Conservation (phyloP, 2,888 invertebrate species). For the Acronicta psi region DNA sequence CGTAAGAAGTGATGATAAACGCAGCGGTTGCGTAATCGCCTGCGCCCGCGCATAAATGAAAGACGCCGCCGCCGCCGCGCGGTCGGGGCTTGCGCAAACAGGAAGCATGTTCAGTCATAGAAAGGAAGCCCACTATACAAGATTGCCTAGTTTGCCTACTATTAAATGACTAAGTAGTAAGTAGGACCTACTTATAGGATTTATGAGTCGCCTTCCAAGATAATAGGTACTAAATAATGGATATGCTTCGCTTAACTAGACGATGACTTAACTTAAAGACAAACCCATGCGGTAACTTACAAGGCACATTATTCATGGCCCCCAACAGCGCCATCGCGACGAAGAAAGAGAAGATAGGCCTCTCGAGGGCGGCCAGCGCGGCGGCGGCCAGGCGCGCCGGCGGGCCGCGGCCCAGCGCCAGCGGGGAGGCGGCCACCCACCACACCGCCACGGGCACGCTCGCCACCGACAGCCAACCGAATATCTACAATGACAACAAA, state of each 20-base stretch:
- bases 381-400: constrained; percentile 69
- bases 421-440: constrained; percentile 75
- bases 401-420: constrained; percentile 64
- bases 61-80: constrained; percentile 6
- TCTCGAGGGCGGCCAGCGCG: constrained; percentile 76
- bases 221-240: no score
- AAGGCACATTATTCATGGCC: constrained; percentile 75
- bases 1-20: not conserved
- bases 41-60: constrained; percentile 5
- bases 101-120: constrained; percentile 15
- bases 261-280: no score
- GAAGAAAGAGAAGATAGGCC: constrained; percentile 76
- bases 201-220: no score
- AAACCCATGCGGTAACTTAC: constrained; percentile 58
- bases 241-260: no score
- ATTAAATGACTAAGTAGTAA: not conserved
- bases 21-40: constrained; percentile 1
- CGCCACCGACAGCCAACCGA: constrained; percentile 70
- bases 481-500: constrained; percentile 62
- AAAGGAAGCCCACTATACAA: constrained; percentile 3
- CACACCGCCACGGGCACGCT: constrained; percentile 70
- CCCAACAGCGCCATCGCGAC: constrained; percentile 75
- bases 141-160: not conserved
- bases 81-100: constrained; percentile 20
- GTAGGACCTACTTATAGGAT: no score